Conservation (phyloP, 2,888 invertebrate species). For the Scotopteryx bipunctaria region DNA sequence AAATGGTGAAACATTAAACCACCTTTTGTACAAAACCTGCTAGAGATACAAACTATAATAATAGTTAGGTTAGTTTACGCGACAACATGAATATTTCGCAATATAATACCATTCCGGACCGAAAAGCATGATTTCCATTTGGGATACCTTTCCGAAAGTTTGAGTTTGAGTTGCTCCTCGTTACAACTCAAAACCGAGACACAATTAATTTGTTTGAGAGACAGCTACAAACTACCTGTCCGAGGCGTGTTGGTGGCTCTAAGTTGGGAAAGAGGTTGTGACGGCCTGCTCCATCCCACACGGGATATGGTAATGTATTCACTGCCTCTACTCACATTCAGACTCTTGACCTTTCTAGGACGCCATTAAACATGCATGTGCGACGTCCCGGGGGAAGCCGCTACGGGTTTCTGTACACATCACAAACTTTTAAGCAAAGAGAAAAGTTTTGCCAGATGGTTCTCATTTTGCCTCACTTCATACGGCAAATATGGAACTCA, state of each 20-base stretch:
- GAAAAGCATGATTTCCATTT: conserved; percentile 54
- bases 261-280: conserved; percentile 73
- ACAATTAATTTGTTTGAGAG: conserved; percentile 81
- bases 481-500: conserved; percentile 54
- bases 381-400: conserved; percentile 65
- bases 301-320: conserved; percentile 76
- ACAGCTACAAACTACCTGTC: conserved; percentile 80
- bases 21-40: conserved; percentile 28
- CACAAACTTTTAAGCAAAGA: conserved; percentile 74
- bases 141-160: conserved; percentile 68
- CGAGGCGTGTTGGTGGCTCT: conserved; percentile 60
- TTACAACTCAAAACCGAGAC: conserved; percentile 74
- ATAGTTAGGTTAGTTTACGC: conserved; percentile 10
- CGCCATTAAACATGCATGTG: conserved; percentile 79
- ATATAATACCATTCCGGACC: conserved; percentile 54
- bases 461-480: conserved; percentile 67
- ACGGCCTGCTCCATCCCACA: conserved; percentile 56
- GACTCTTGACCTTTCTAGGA: conserved; percentile 79
- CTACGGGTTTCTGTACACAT: conserved; percentile 70
- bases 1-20: background rate
- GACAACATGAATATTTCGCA: conserved; percentile 52
- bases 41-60: conserved; percentile 32
- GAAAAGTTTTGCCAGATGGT: conserved; percentile 71
- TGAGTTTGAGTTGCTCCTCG: conserved; percentile 67
- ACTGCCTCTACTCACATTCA: conserved; percentile 67